Evolutionary conservation across 1,140 invertebrate genomes (phyloP), one percentile per base, ranked within the genome.

Genomic region (Drosophila mauritiana): DNA sequence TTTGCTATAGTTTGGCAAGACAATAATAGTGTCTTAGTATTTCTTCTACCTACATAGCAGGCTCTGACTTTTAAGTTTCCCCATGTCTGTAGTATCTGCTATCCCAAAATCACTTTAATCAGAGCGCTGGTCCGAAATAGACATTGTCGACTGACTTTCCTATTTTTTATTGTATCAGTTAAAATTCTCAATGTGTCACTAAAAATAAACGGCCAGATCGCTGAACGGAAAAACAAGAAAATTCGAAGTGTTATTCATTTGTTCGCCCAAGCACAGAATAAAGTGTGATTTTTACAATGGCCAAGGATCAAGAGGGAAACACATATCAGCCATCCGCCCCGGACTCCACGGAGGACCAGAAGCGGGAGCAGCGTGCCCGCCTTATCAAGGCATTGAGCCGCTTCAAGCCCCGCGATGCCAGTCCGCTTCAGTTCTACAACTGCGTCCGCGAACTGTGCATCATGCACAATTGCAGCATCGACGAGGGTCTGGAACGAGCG

Each of bases 401-500:
- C 1, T 89, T 89, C 3, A 43, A 69, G 25, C 84, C 84, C 0
- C 43, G 40, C 0, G 70, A 70, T 13, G 84, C 84, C 27, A 89
- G 17, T 53, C 77, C 85, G 15, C 52, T 72, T 6, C 84, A 89
- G 56, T 89, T 90, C 39, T 89, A 90, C 31, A 89, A 89, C 34
- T 89, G 67, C 45, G 80, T 89, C 7, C 43, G 84, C 0, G 84
- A 89, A 27, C 56, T 68, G 5, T 89, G 84, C 58, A 89, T 89
- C 1, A 80, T 89, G 48, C 80, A 90, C 68, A 84, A 84, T 7
- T 89, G 84, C 46, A 65, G 84, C 65, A 80, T 89, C 17, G 84
- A 89, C 13, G 84, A 90, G 57, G 80, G 85, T 0, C 53, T 89
- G 43, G 77, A 74, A 3, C 46, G 61, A n/a, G 73, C 84, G 6